Base-by-base conservation (phyloP, 2,888 invertebrate genomes). In the Germaria angustata region DNA sequence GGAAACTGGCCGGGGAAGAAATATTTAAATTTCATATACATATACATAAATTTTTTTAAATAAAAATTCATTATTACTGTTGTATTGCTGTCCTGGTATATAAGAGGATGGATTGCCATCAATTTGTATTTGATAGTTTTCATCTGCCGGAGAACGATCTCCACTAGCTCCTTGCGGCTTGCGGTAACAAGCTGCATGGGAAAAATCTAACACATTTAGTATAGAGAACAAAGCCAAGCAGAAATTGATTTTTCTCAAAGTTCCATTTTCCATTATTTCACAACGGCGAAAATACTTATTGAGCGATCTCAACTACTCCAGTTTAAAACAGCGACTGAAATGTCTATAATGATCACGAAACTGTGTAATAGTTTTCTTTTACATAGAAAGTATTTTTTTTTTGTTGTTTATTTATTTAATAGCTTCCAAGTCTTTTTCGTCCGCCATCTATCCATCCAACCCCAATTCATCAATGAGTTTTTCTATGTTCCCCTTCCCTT, bases 71-170 rank as follows among this genome's bases (percentile, higher is more conserved):
- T 49, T 49, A 91, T 92, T 92, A 95, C 95, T 93, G 88, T 94
- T 95, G 87, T 96, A 95, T 81, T 94, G 92, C 86, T 95, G 94
- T 78, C 94, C 94, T 1, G 95, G 95, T 61, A 94, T 93, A 87
- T 95, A 96, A 84, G 93, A 93, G 34, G 93, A 92, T 0, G 94
- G 93, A 89, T 94, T 93, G 55, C 95, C 95, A 80, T 93, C 93
- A 85, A 95, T 93, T 86, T 93, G 92, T 85, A 96, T 94, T 85
- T 92, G 92, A 90, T 94, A 96, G 78, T 94, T 94, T 84, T 94
- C 94, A 88, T 95, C 94, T 4, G 95, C 94, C 9, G 93, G 92
- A 86, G 91, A 90, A 69, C 88, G 90, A 13, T 88, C 88, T 0
- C 92, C 90, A 11, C 86, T 89, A 32, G 91, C 92, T 13, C 92